These are phyloP conservation scores for Caenorhabditis becei DNA, from an alignment of 2,888 invertebrate genomes.

Conservation along the genomic window DNA sequence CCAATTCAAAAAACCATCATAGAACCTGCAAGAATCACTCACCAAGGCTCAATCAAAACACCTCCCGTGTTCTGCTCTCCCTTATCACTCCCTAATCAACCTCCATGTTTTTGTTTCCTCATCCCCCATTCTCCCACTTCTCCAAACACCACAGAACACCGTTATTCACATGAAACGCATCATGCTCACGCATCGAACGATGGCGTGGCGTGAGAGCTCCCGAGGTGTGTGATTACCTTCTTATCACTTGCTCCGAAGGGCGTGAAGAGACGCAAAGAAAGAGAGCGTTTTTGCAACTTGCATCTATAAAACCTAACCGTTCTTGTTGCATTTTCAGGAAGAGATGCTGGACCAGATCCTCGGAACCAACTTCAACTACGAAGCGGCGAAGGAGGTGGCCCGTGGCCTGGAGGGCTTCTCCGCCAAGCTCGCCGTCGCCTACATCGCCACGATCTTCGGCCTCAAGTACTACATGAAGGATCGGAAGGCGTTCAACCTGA, in stretches of 20 bases:
- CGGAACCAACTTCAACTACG: conserved; percentile 73
- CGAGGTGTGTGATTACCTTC: conserved; percentile 5
- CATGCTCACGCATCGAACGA: conserved; percentile 39
- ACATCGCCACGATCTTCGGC: conserved; percentile 64
- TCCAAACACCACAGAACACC: not conserved
- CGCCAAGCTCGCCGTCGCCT: conserved; percentile 61
- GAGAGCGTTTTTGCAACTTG: not conserved
- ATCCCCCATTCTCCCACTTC: not conserved
- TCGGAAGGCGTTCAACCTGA: conserved; percentile 68
- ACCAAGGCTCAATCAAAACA: not conserved
- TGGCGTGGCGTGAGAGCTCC: conserved; percentile 45
- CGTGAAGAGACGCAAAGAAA: not conserved
- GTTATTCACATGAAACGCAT: conserved; percentile 31
- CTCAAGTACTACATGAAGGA: conserved; percentile 69
- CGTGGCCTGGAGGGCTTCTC: conserved; percentile 71
- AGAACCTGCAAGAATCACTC: conserved; percentile 37
- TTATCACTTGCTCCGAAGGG: conserved; percentile 20
- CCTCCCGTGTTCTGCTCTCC: not conserved
- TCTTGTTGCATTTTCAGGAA: conserved; percentile 1
- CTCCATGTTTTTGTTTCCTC: not conserved
- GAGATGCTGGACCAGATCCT: conserved; percentile 53
- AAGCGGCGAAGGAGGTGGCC: conserved; percentile 73
- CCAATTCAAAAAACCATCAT: conserved; percentile 32
- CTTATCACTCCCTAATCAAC: not conserved
- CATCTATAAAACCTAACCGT: conserved; percentile 34